Evolutionary conservation across 2,113 vertebrate genomes (phyloP).

Genomic region (Cryptoleucopteryx plumbea): DNA sequence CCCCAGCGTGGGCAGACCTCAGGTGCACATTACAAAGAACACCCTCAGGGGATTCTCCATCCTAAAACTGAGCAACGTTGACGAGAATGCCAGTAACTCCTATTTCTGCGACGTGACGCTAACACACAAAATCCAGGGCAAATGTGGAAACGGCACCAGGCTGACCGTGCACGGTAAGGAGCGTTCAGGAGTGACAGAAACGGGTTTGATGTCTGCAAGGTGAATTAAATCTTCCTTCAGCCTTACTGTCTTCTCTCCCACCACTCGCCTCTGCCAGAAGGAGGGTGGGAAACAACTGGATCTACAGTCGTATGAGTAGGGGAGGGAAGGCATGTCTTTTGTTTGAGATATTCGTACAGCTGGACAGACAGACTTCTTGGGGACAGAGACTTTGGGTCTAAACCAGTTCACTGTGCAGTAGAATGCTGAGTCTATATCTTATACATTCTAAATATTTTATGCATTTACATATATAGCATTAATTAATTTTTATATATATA

Average conservation of each 20-base stretch:
- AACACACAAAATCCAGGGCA: background rate
- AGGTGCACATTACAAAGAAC: background rate
- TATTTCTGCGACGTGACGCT: background rate
- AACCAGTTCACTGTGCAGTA: background rate
- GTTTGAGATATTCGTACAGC: background rate
- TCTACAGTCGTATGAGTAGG: background rate
- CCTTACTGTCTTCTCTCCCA: background rate
- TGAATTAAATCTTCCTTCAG: background rate
- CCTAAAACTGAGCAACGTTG: background rate
- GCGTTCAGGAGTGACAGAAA: background rate
- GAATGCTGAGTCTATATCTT: background rate
- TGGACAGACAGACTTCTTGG: background rate
- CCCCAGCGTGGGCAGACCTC: accelerated
- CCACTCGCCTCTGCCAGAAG: background rate
- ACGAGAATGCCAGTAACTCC: background rate
- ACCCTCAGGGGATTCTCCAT: background rate
- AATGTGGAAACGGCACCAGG: background rate
- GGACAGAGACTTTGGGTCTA: background rate
- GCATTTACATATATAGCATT: background rate
- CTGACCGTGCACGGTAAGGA: background rate
- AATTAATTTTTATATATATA: background rate
- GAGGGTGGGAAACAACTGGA: background rate
- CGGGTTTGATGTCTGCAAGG: background rate
- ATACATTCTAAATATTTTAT: background rate
- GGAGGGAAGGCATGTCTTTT: background rate